These are phyloP conservation scores for Eutolmus rufibarbis DNA, from an alignment of 2,888 invertebrate species.

Conservation along the genomic window DNA sequence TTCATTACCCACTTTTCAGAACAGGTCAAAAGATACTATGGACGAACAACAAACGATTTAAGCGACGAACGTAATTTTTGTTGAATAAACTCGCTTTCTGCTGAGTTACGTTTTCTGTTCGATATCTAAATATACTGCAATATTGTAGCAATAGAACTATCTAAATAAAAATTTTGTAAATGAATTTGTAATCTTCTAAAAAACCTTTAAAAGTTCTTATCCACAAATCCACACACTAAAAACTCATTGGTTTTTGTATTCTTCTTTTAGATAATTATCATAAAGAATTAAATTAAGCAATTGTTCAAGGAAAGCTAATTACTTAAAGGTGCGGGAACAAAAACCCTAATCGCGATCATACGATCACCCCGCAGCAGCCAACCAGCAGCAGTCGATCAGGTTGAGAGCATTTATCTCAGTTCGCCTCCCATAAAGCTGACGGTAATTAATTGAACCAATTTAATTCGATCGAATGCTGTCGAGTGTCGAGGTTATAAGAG, in stretches of 20 bases:
- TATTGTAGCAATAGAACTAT: no score
- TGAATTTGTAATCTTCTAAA: neutral
- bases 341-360: neutral
- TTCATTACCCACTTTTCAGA: no score
- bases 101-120: no score
- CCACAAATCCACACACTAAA: neutral
- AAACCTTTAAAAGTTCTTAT: neutral
- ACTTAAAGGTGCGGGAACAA: neutral
- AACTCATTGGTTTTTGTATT: neutral
- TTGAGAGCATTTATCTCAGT: neutral
- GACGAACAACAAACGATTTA: no score
- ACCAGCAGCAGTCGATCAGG: neutral
- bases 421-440: neutral
- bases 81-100: no score
- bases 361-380: neutral
- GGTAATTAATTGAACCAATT: constrained; percentile 22
- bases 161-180: no score
- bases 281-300: neutral
- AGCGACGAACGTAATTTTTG: no score
- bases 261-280: neutral
- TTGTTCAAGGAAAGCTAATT: neutral
- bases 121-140: no score
- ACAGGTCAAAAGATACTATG: no score
- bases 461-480: constrained; percentile 18
- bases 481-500: constrained; percentile 10